Conservation (phyloP, 2,113 vertebrate genomes). For the Myrmophylax atrothorax region DNA sequence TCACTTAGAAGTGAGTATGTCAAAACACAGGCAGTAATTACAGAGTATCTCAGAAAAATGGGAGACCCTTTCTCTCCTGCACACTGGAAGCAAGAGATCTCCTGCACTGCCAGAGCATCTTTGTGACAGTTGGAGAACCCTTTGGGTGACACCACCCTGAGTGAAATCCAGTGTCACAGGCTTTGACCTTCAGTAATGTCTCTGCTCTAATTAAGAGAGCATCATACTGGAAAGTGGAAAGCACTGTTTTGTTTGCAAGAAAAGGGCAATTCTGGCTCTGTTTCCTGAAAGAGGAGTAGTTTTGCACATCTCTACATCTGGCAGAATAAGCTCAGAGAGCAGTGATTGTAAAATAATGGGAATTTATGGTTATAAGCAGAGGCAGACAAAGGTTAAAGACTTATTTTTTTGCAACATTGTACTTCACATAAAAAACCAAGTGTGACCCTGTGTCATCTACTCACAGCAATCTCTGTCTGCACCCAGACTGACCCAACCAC, state of each 20-base stretch:
- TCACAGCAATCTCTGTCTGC: background rate
- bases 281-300: background rate
- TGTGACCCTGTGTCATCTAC: background rate
- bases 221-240: background rate
- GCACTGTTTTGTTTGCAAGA: background rate
- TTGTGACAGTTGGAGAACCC: background rate
- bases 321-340: background rate
- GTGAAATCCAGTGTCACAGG: background rate
- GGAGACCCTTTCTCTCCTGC: accelerated
- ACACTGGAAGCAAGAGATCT: background rate
- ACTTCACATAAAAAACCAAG: background rate
- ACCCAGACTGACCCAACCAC: background rate
- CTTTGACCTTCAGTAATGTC: background rate
- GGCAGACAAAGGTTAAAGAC: background rate
- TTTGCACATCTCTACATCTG: background rate
- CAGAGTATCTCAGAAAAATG: background rate
- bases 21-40: background rate
- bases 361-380: background rate
- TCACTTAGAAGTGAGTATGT: background rate
- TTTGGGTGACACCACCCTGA: background rate
- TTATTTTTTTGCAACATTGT: background rate
- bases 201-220: background rate
- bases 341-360: background rate
- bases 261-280: background rate
- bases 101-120: background rate